Evolutionary conservation across 2,888 invertebrate species (phyloP).

Genomic region (Axea sp.): DNA sequence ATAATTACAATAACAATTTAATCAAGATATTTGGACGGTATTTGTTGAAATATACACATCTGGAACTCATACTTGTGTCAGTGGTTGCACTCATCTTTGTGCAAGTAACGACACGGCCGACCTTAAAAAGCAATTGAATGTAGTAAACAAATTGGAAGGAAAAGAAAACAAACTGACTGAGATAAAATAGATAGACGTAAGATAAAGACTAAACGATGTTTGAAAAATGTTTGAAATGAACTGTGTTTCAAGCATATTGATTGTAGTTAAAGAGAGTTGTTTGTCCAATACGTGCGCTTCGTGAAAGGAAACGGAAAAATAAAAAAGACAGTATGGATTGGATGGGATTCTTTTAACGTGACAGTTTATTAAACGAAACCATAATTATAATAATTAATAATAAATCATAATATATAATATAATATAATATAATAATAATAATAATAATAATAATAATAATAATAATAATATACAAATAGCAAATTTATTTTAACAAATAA

Average conservation of each 20-base stretch:
- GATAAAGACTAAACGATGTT: too few species aligned
- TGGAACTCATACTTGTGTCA: conserved; percentile 59
- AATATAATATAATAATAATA: conserved; percentile 48
- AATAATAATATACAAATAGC: conserved; percentile 66
- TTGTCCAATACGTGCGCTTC: conserved; percentile 14
- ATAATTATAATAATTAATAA: conserved; percentile 75
- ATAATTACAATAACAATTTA: conserved; percentile 61
- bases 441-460: conserved; percentile 69
- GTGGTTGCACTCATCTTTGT: conserved; percentile 23
- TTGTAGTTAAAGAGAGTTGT: conserved; percentile 10
- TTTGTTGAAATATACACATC: conserved; percentile 60
- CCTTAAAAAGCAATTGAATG: conserved; percentile 19
- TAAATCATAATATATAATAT: conserved; percentile 68
- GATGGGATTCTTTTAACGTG: conserved; percentile 72
- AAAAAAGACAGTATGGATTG: conserved; percentile 53
- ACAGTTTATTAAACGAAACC: conserved; percentile 78
- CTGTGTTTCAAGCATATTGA: conserved; percentile 14
- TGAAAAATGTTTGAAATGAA: conserved; percentile 13
- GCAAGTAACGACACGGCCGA: conserved; percentile 38
- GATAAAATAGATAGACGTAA: background rate
- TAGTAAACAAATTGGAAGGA: background rate
- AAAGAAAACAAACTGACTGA: background rate
- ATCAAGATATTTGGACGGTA: conserved; percentile 63
- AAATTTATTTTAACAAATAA: too few species aligned
- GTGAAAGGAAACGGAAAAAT: conserved; percentile 47